Evolutionary conservation across 2,888 invertebrate species (phyloP).

Genomic region (Chymomyza amoena): DNA sequence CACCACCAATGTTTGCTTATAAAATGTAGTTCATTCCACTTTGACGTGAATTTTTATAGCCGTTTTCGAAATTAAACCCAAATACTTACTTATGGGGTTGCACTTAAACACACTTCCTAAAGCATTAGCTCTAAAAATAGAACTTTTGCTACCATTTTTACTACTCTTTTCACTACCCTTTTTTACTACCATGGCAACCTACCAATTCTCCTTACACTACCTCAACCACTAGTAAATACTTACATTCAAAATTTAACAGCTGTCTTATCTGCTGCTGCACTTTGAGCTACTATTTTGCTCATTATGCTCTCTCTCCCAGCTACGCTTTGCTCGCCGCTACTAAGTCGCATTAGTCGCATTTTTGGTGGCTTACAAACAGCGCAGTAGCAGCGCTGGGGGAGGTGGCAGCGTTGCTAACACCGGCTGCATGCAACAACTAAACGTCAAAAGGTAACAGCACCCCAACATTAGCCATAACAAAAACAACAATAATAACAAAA

Average conservation of each 20-base stretch:
- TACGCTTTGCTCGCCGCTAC: slow-evolving; percentile 39
- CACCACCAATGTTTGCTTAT: too few species aligned
- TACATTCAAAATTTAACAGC: background rate
- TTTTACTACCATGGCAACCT: background rate
- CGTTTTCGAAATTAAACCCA: too few species aligned
- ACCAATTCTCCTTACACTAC: background rate
- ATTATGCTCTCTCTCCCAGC: background rate
- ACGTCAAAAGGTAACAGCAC: background rate
- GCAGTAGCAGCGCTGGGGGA: slow-evolving; percentile 16
- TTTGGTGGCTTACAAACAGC: slow-evolving; percentile 34
- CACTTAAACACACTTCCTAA: too few species aligned
- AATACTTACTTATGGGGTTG: too few species aligned
- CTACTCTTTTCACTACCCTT: background rate
- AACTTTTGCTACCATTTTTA: background rate
- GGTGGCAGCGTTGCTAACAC: background rate
- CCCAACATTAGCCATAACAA: slow-evolving; percentile 3
- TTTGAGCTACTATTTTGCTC: background rate
- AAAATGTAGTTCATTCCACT: too few species aligned
- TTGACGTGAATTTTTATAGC: too few species aligned
- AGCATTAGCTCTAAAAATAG: background rate
- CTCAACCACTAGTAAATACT: background rate
- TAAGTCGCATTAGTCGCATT: slow-evolving; percentile 60
- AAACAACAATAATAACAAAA: background rate
- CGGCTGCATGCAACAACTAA: slow-evolving; percentile 26
- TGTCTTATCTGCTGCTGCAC: background rate